phyloP scores from a whole-genome alignment of 2,113 vertebrate species.

The Charina bottae region DNA sequence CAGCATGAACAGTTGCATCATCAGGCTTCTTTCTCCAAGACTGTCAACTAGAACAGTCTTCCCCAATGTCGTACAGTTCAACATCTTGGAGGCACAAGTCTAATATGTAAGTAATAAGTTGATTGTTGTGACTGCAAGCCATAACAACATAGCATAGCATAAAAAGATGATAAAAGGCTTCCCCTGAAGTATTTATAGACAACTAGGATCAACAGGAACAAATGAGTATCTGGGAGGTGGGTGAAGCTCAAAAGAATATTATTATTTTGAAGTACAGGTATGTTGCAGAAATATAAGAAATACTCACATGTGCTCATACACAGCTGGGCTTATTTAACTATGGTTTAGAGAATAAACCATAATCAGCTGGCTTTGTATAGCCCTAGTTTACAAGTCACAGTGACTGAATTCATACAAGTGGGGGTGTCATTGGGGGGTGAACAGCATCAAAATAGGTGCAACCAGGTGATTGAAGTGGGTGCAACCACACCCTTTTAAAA shows the following conservation, averaged over 20 bases:
- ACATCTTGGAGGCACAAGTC: background rate
- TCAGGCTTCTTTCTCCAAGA: background rate
- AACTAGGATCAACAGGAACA: background rate
- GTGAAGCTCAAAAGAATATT: background rate
- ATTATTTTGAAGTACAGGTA: background rate
- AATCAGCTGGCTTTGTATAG: background rate
- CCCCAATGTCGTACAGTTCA: background rate
- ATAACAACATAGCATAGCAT: background rate
- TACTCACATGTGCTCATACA: background rate
- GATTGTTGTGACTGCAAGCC: background rate
- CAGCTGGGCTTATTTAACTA: background rate
- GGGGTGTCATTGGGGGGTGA: background rate
- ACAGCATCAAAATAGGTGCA: background rate
- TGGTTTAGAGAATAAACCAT: background rate
- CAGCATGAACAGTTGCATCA: background rate
- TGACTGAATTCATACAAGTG: background rate
- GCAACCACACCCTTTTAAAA: background rate
- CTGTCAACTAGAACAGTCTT: background rate
- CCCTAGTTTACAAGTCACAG: background rate
- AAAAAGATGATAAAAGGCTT: background rate
- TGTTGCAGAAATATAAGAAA: background rate
- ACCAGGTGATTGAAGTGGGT: background rate
- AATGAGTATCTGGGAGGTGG: background rate
- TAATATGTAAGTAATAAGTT: background rate
- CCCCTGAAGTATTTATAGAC: background rate